Evolutionary conservation across 2,888 invertebrate genomes (phyloP).

Genomic region (Megalurothrips usitatus): DNA sequence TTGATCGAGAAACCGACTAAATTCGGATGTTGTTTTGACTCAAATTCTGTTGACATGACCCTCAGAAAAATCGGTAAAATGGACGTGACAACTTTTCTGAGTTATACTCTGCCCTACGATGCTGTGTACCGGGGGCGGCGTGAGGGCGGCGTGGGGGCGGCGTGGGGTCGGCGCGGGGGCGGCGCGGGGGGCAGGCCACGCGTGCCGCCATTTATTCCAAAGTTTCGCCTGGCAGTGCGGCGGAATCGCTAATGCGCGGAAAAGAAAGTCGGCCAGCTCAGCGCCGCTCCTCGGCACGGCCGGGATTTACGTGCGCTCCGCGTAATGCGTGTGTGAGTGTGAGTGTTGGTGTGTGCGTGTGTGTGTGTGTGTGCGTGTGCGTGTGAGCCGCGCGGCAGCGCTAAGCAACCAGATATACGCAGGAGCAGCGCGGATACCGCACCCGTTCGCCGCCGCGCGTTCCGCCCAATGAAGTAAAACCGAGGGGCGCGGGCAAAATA

Average conservation of each 20-base stretch:
- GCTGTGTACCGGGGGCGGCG: neutral
- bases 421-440: neutral
- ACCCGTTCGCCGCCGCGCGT: too few species aligned
- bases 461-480: too few species aligned
- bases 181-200: neutral
- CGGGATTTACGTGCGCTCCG: conserved; percentile 2
- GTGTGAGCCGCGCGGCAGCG: neutral
- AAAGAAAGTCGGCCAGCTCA: conserved; percentile 1
- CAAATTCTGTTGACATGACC: too few species aligned
- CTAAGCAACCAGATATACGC: neutral
- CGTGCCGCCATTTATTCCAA: conserved; percentile 6
- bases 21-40: too few species aligned
- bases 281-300: neutral
- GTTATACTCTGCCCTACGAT: too few species aligned
- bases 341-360: too few species aligned
- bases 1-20: too few species aligned
- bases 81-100: too few species aligned
- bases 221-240: conserved; percentile 22
- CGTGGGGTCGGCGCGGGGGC: neutral
- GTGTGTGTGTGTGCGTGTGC: neutral
- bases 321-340: neutral
- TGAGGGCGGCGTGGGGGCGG: neutral
- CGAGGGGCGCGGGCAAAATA: too few species aligned
- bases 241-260: conserved; percentile 25
- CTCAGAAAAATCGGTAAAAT: too few species aligned